Percentiles rank a stretch among this genome's conserved stretches.
Conservation (phyloP, 2,888 invertebrate species). For the Carcina quercana region DNA sequence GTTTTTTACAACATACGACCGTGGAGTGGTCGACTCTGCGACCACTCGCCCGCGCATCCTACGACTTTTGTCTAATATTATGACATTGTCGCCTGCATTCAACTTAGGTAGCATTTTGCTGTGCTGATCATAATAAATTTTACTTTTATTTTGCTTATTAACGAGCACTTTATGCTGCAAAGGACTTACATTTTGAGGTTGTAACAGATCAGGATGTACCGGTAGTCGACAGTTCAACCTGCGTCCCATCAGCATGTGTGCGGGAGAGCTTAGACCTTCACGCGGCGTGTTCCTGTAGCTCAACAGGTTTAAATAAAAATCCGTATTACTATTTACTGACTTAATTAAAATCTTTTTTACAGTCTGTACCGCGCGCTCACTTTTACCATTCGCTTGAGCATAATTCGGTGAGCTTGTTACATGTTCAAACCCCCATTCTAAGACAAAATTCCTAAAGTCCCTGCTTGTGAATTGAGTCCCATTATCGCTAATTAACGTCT, state of each 20-base stretch:
- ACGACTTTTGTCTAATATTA: too few species aligned
- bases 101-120: too few species aligned
- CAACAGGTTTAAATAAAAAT: constrained; percentile 4
- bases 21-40: too few species aligned
- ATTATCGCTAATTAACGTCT: neutral
- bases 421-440: neutral
- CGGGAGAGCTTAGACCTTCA: too few species aligned
- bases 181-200: neutral
- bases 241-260: constrained; percentile 13
- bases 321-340: neutral
- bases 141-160: neutral
- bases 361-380: constrained; percentile 3
- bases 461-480: neutral
- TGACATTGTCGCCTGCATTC: too few species aligned
- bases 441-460: neutral
- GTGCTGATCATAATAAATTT: neutral
- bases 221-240: constrained; percentile 9
- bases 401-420: constrained; percentile 32
- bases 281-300: constrained; percentile 11
- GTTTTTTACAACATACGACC: too few species aligned
- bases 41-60: too few species aligned
- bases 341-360: constrained; percentile 2
- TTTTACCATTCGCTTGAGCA: constrained; percentile 2
- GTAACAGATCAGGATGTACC: neutral
- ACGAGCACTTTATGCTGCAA: neutral